Percentiles rank a stretch among this genome's conserved stretches.
phyloP scores from a whole-genome alignment of 2,888 invertebrate genomes.

The Tholera decimalis region DNA sequence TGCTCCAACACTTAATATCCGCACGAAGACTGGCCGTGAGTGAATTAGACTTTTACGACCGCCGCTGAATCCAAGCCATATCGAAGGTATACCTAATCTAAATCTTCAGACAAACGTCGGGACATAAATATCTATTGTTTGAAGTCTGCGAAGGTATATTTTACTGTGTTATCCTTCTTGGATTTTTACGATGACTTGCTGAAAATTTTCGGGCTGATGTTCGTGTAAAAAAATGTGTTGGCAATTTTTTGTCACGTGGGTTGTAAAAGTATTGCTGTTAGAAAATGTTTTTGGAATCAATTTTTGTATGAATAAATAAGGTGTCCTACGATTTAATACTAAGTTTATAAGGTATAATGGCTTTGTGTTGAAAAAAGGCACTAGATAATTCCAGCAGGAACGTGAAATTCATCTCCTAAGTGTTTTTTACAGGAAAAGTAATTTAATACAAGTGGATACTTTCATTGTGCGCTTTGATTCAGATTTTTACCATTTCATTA shows the following conservation, averaged over 20 bases:
- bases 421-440: background rate
- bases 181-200: constrained; percentile 38
- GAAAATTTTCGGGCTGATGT: constrained; percentile 29
- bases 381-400: background rate
- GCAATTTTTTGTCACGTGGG: constrained; percentile 20
- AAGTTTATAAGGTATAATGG: background rate
- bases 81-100: constrained; percentile 63
- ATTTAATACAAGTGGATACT: background rate
- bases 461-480: constrained; percentile 5
- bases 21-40: constrained; percentile 76
- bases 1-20: constrained; percentile 71
- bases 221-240: constrained; percentile 4
- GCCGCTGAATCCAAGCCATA: constrained; percentile 68
- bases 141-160: constrained; percentile 42
- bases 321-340: too few relatives aligned
- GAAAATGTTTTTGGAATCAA: background rate
- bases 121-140: constrained; percentile 62
- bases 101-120: constrained; percentile 60
- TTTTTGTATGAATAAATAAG: background rate
- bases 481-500: constrained; percentile 11
- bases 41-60: constrained; percentile 85
- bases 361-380: background rate
- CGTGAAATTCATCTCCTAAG: too few relatives aligned
- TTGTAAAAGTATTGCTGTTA: constrained; percentile 35
- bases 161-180: constrained; percentile 35